phyloP scores from a whole-genome alignment of 2,888 invertebrate genomes.

The Nudaria mundana region DNA sequence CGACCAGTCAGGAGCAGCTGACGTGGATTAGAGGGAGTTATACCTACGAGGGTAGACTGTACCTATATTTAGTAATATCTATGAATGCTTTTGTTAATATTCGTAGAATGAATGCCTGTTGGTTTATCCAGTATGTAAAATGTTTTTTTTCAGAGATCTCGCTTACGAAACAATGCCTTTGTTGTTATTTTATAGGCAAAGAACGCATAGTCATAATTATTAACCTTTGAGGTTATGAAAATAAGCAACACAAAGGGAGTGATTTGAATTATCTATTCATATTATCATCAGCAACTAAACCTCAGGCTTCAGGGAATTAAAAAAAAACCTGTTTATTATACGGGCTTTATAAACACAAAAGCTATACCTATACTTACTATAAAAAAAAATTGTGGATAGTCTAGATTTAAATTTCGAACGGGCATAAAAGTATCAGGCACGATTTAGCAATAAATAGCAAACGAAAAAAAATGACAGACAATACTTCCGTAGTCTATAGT shows the following conservation, averaged over 20 bases:
- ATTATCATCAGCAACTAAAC: no score
- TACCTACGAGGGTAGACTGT: conserved; percentile 66
- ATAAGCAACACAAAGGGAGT: no score
- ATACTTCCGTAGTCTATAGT: conserved; percentile 26
- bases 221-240: no score
- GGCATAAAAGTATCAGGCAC: neutral
- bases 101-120: neutral
- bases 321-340: no score
- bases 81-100: conserved; percentile 11
- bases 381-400: neutral
- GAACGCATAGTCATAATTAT: no score
- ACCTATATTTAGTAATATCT: conserved; percentile 38
- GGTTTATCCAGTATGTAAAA: neutral
- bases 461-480: conserved; percentile 19
- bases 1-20: conserved; percentile 78
- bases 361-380: neutral
- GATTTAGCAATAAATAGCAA: conserved; percentile 2
- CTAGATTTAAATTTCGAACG: neutral
- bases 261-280: no score
- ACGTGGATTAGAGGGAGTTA: conserved; percentile 76
- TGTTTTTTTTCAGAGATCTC: no score
- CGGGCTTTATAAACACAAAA: neutral
- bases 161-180: no score
- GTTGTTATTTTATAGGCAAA: no score
- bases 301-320: no score